A percentile compares a stretch with the other conserved stretches of the same genome.
phyloP scores from a whole-genome alignment of 2,888 invertebrate species.

The Hypselothyrea guttata region DNA sequence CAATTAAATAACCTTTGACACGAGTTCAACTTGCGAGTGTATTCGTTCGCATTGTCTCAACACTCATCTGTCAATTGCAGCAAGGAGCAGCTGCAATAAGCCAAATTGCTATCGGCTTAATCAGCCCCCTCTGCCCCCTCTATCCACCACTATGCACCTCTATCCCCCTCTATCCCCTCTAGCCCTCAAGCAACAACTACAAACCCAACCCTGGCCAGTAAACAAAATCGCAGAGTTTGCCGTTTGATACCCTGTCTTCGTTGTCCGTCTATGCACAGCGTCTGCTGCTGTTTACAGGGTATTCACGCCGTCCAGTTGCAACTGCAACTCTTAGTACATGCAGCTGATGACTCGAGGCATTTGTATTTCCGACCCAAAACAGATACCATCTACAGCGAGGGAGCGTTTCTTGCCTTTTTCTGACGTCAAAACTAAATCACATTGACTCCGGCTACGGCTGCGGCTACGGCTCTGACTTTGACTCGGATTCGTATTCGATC shows the following conservation, averaged over 20 bases:
- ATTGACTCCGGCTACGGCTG: slow-evolving; percentile 34
- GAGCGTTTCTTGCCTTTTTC: slow-evolving; percentile 26
- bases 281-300: no score
- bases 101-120: slow-evolving; percentile 31
- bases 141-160: not conserved
- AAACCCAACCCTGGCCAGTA: slow-evolving; percentile 28
- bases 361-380: slow-evolving; percentile 60
- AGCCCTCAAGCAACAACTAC: not conserved
- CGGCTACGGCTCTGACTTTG: not conserved
- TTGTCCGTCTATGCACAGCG: not conserved
- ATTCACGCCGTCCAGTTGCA: not conserved
- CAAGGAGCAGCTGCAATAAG: slow-evolving; percentile 33
- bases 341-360: slow-evolving; percentile 68
- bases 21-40: slow-evolving; percentile 1
- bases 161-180: no score
- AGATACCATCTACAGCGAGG: slow-evolving; percentile 51
- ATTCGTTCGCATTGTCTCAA: not conserved
- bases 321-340: slow-evolving; percentile 12
- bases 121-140: slow-evolving; percentile 1
- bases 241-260: no score
- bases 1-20: slow-evolving; percentile 15
- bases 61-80: slow-evolving; percentile 9
- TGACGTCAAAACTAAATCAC: slow-evolving; percentile 60
- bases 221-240: not conserved
- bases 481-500: not conserved